Evolutionary conservation across 2,888 invertebrate genomes (phyloP), one percentile per base, ranked within the genome.

Genomic region (Ectropis crepuscularia): DNA sequence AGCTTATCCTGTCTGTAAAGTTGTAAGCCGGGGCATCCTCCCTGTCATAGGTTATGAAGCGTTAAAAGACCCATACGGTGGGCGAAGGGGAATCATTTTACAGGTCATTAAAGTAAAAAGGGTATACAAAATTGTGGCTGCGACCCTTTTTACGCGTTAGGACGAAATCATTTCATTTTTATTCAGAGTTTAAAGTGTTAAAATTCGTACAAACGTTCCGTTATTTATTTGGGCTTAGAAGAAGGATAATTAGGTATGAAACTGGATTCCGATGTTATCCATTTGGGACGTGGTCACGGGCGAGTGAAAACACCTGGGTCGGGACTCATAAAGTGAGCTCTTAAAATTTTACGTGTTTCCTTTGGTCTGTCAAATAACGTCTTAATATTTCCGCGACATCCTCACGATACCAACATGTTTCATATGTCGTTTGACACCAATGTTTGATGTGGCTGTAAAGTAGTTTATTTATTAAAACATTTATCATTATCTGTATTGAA

Each of bases 21-120:
- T 65, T 60, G 43, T 28, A 61, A 76, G 80, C 78, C 77, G 68
- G 69, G 66, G 75, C 78, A 81, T 82, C 82, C 82, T 83, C 77
- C 75, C 78, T 75, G 73, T 77, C 74, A 75, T 69, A 77, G 70
- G 77, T 76, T 82, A 81, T 80, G 79, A 79, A 79, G 79, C 80
- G 82, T 82, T 81, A 82, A 85, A 85, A 73, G 81, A 80, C 74
- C 71, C 74, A 69, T 75, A 74, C 72, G 80, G 72, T 77, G 73
- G 75, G 80, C 74, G 80, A 75, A n/a, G 63, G 68, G 75, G 79
- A 80, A 82, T 81, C 77, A 82, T 88, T 90, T 88, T 83, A 88
- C 88, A 86, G 86, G 82, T 88, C 89, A 89, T 88, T 89, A 87
- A 82, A 83, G 78, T 79, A 83, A 86, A 81, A 86, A 85, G 85